Conservation (phyloP, 30 jellyfish, hydroid and myxozoan genomes). For the Aurelia sp. region DNA sequence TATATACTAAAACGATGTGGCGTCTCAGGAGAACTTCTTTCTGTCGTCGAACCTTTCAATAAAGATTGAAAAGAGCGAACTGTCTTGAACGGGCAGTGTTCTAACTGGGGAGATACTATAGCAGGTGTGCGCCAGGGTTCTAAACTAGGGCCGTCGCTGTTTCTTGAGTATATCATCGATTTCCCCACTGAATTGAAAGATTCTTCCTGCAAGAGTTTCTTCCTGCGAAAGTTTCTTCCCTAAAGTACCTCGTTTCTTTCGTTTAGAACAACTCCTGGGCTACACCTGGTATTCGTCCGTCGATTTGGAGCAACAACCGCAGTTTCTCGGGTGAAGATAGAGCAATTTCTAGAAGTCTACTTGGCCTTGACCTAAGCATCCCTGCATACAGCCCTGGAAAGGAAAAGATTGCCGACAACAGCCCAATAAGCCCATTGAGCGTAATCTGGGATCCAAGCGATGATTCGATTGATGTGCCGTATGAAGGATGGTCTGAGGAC, state of each 20-base stretch:
- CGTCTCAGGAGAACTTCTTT: too few species aligned
- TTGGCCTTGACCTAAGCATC: slow-evolving; percentile 93
- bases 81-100: too few species aligned
- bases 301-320: slow-evolving; percentile 96
- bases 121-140: too few species aligned
- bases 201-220: too few species aligned
- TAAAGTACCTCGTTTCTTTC: neutral
- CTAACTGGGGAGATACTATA: too few species aligned
- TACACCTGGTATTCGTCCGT: slow-evolving; percentile 77
- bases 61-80: too few species aligned
- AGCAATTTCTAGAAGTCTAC: slow-evolving; percentile 82
- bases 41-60: too few species aligned
- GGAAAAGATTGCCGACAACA: slow-evolving; percentile 55
- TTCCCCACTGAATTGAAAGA: too few species aligned
- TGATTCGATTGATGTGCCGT: slow-evolving; percentile 76
- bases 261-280: slow-evolving; percentile 63
- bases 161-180: too few species aligned
- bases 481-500: slow-evolving; percentile 99
- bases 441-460: slow-evolving; percentile 88
- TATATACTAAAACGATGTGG: too few species aligned
- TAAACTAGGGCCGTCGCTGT: too few species aligned
- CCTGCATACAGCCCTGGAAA: slow-evolving; percentile 62
- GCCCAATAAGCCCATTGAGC: slow-evolving; percentile 92
- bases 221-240: too few species aligned
- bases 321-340: slow-evolving; percentile 68